phyloP scores from a whole-genome alignment of 92 coral and sea anemone species.

The Phenganax marumi region DNA sequence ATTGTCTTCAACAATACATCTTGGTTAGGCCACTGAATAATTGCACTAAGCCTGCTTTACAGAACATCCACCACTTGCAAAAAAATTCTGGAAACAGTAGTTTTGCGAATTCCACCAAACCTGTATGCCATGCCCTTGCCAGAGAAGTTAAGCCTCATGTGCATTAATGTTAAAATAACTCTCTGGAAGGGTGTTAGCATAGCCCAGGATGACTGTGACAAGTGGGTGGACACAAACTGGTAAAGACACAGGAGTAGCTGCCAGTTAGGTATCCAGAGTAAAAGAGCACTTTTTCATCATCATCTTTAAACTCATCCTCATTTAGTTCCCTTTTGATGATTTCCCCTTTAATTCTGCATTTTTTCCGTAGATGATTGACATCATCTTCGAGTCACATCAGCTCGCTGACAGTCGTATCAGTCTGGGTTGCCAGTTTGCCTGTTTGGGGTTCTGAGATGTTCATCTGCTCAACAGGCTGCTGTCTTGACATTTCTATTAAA shows the following conservation, averaged over 20 bases:
- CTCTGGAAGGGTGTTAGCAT: neutral
- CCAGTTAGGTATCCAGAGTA: constrained; percentile 66
- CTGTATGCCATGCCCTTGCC: neutral
- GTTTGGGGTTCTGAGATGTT: neutral
- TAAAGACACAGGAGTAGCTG: constrained; percentile 39
- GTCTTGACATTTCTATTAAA: constrained; percentile 41
- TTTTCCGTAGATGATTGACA: too few relatives aligned
- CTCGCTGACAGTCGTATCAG: neutral
- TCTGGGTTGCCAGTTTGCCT: neutral
- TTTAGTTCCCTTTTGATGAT: too few relatives aligned
- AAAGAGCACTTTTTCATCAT: constrained; percentile 34
- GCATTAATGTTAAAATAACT: neutral
- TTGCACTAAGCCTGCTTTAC: constrained; percentile 34
- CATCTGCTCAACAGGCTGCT: neutral
- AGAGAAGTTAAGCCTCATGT: neutral
- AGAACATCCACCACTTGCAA: constrained; percentile 26
- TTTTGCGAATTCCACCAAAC: neutral
- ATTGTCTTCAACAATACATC: constrained; percentile 48
- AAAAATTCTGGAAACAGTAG: constrained; percentile 17
- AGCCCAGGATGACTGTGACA: neutral
- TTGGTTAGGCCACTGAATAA: constrained; percentile 60
- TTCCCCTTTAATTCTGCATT: too few relatives aligned
- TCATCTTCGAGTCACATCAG: neutral
- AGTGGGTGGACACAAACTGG: constrained; percentile 32
- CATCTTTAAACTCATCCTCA: constrained; percentile 12